These are phyloP conservation scores for Agrochola lychnidis DNA, from an alignment of 2,888 invertebrate genomes.

Conservation along the genomic window DNA sequence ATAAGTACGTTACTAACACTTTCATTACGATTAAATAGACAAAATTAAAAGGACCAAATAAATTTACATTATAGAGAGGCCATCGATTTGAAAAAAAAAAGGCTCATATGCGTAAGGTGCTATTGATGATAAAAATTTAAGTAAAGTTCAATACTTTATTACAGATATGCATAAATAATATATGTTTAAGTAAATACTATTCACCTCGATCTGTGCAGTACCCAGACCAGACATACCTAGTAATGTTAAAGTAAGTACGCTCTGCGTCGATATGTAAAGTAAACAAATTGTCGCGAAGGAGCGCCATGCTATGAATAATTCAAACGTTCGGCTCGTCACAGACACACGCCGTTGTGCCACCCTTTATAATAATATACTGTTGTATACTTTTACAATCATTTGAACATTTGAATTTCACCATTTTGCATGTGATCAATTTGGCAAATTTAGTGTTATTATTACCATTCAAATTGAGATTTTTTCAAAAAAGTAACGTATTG, in stretches of 20 bases:
- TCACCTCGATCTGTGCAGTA: background rate
- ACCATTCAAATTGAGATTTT: background rate
- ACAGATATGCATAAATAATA: background rate
- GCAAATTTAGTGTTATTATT: background rate
- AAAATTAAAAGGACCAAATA: background rate
- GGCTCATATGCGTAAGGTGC: no score
- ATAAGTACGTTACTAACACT: background rate
- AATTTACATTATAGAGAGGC: background rate
- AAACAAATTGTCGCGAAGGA: slow-evolving; percentile 30
- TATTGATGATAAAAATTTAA: background rate
- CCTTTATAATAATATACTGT: slow-evolving; percentile 30
- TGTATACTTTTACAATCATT: slow-evolving; percentile 40
- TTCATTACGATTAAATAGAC: no score
- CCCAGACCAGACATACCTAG: slow-evolving; percentile 5
- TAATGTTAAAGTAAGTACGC: slow-evolving; percentile 26
- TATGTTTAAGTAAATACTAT: background rate
- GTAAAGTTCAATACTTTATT: background rate
- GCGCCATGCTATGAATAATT: slow-evolving; percentile 51
- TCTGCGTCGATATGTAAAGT: slow-evolving; percentile 26
- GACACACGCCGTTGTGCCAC: slow-evolving; percentile 4
- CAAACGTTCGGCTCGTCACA: slow-evolving; percentile 39
- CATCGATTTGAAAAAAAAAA: background rate
- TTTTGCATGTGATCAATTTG: background rate
- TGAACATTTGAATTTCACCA: slow-evolving; percentile 8
- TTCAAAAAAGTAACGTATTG: background rate